Conservation (phyloP, 2,888 invertebrate species). For the Myathropa florea region DNA sequence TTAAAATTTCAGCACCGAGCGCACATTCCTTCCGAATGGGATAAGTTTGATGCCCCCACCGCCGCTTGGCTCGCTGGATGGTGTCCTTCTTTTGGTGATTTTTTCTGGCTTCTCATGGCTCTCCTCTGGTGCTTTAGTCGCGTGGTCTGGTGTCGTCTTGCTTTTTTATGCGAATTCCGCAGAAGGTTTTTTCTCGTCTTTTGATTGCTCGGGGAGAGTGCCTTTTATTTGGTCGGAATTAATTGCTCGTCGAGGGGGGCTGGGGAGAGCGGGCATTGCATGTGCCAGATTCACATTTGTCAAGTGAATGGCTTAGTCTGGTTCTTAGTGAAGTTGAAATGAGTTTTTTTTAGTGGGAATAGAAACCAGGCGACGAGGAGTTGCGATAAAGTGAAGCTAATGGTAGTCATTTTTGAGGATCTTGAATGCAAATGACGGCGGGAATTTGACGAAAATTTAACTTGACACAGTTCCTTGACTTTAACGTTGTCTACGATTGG, state of each 20-base stretch:
- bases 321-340: background rate
- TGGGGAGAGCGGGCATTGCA: background rate
- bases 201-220: conserved; percentile 19
- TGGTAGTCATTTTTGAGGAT: background rate
- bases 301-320: background rate
- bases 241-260: background rate
- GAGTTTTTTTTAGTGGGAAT: background rate
- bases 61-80: background rate
- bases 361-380: background rate
- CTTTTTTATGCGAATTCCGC: conserved; percentile 29
- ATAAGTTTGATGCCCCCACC: conserved; percentile 56
- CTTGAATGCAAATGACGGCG: background rate
- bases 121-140: background rate
- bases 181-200: conserved; percentile 9
- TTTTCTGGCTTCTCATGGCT: too few relatives aligned
- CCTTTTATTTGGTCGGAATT: conserved; percentile 36
- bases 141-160: conserved; percentile 1
- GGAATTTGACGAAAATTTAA: background rate
- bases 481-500: background rate
- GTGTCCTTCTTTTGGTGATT: background rate
- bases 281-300: background rate
- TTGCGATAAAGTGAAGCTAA: background rate
- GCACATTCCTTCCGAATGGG: conserved; percentile 62
- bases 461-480: background rate
- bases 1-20: conserved; percentile 64